Base-by-base conservation (phyloP, 2,113 vertebrate species). In the Acanthisitta chloris region DNA sequence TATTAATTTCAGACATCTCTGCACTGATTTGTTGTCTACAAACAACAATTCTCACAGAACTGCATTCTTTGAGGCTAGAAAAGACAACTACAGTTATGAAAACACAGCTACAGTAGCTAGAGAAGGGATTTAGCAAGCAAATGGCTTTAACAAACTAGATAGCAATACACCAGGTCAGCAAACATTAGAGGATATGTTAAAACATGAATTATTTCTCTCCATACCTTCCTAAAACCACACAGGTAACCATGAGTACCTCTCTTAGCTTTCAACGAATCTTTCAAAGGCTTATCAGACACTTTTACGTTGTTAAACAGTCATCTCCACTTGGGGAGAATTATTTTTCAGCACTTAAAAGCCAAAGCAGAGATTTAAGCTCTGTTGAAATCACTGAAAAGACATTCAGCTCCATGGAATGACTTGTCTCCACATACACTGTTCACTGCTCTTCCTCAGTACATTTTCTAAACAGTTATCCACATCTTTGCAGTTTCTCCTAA, bases 1-100 rank as follows among this genome's bases (percentile, higher is more conserved):
- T 14, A 48, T 19, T 34, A 10, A 23, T 81, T 85, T 76, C 52
- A 81, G 61, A 48, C 19, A 64, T 8, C 34, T 87, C 40, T 81
- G 31, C 21, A 23, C 4, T 48, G 7, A 89, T 87, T 70, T 84
- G 29, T 29, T 81, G 16, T 46, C 42, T 91, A 67, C 49, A 69
- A n/a, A 66, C 0, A 1, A 40, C 0, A 0, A 21, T 12, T 73
- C 55, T 54, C 45, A 54, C 14, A 55, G 18, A 74, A 38, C 23
- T 66, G 8, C 49, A 58, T 40, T 74, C 28, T 36, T 67, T 54
- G 24, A 81, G n/a, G 43, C 64, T 62, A 78, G 46, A 66, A 90
- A 81, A 93, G 38, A 23, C 55, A 92, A 36, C 20, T 11, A 2
- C 17, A 51, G 13, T 71, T 88, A 16, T 46, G 29, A 64, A 78